Evolutionary conservation across 2,888 invertebrate genomes (phyloP), one percentile per base, ranked within the genome.

Genomic region (Atrina japonica): DNA sequence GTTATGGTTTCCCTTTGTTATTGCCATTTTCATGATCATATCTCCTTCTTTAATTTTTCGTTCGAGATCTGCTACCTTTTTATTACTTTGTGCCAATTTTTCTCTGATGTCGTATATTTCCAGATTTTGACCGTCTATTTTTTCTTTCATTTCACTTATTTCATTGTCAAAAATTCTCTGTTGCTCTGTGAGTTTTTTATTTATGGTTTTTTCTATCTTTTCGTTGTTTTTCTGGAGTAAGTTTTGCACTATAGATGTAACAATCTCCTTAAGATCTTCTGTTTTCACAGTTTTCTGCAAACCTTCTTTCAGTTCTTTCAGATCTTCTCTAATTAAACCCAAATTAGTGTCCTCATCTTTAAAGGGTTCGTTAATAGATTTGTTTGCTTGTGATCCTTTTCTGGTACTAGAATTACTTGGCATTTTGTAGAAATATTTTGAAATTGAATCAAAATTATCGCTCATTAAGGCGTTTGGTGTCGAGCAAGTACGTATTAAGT

Each of bases 1-100:
- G 40, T 63, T 63, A 16, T 35, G 23, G 21, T 63, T 63, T n/a
- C n/a, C n/a, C n/a, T 23, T 29, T 25, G 25, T 23, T 16, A n/a
- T 25, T 18, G 30, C 55, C 21, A 16, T 53, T 21, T 6, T 3
- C 23, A 35, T 9, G 9, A n/a, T 49, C 18, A 16, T 18, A 11
- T 18, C n/a, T 9, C 18, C 21, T 18, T 49, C 16, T 49, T 49
- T 21, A 41, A 18, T 16, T 49, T 49, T 9, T 9, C 9, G 7
- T n/a, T 18, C 21, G 7, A 49, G 16, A 18, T 49, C 49, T 9
- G n/a, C n/a, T 49, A 49, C 21, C 14, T 49, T 21, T 18, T 49
- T 49, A 18, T 49, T 49, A 49, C 49, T 18, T 18, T 49, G n/a
- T 21, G 21, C 21, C 11, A 49, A 9, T 49, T 49, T 9, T 16